Percentiles rank a stretch among this genome's conserved stretches.
These are phyloP conservation scores for Drosophila rhopaloa DNA, from an alignment of 1,140 invertebrate genomes.

Conservation along the genomic window DNA sequence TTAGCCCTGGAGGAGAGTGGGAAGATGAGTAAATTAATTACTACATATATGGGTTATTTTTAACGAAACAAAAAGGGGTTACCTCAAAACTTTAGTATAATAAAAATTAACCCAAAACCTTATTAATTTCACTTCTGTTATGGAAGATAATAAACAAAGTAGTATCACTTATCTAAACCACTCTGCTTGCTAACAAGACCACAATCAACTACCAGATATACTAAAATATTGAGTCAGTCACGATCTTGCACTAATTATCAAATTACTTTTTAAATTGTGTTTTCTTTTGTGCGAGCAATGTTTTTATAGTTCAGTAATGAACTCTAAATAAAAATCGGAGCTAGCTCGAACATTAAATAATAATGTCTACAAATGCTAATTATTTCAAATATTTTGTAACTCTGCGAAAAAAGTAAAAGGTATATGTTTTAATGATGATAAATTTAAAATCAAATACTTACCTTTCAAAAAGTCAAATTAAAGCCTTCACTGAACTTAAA, in stretches of 20 bases:
- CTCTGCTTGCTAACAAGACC: not conserved
- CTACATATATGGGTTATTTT: constrained; percentile 6
- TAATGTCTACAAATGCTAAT: not conserved
- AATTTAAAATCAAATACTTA: not conserved
- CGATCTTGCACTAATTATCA: constrained; percentile 18
- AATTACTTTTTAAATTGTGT: constrained; percentile 3
- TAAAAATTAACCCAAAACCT: constrained; percentile 3
- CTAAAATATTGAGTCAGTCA: constrained; percentile 11
- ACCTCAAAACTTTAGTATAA: not conserved
- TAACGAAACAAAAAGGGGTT: too few species aligned
- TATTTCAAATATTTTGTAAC: not conserved
- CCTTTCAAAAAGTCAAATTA: not conserved
- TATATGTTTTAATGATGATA: not conserved
- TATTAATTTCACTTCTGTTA: not conserved
- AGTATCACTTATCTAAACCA: not conserved
- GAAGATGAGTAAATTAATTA: constrained; percentile 21
- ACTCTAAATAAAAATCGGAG: not conserved
- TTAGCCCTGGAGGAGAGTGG: constrained; percentile 16
- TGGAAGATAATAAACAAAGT: not conserved
- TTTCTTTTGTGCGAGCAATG: not conserved
- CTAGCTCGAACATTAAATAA: not conserved
- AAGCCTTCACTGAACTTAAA: too few species aligned
- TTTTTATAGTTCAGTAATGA: not conserved
- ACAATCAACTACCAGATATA: not conserved
- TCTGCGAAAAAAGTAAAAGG: not conserved